Evolutionary conservation across 2,888 invertebrate genomes (phyloP).

Genomic region (Prosopocoilus inquinatus): DNA sequence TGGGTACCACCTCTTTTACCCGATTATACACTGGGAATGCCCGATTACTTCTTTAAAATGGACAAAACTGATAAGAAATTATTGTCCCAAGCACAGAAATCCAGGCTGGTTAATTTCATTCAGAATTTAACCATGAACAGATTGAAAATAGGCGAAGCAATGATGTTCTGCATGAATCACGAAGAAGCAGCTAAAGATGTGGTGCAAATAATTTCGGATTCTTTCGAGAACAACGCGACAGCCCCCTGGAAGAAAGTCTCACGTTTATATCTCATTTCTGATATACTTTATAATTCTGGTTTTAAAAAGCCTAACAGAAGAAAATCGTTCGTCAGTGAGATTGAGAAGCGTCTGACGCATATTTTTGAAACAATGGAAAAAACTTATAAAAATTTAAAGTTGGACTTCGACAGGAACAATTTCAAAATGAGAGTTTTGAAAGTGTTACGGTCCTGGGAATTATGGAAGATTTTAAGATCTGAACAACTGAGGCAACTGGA

Average conservation of each 20-base stretch:
- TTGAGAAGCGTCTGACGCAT: slow-evolving; percentile 71
- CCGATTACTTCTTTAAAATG: slow-evolving; percentile 77
- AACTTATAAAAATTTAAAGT: slow-evolving; percentile 67
- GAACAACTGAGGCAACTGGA: slow-evolving; percentile 83
- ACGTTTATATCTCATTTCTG: slow-evolving; percentile 89
- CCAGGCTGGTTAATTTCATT: slow-evolving; percentile 83
- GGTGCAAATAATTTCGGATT: slow-evolving; percentile 83
- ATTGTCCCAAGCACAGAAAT: slow-evolving; percentile 76
- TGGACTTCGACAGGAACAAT: slow-evolving; percentile 82
- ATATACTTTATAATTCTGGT: slow-evolving; percentile 92
- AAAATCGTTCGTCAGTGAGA: slow-evolving; percentile 78
- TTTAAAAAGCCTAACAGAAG: slow-evolving; percentile 83
- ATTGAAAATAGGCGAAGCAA: slow-evolving; percentile 80
- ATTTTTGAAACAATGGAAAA: slow-evolving; percentile 73
- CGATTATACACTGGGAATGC: slow-evolving; percentile 93
- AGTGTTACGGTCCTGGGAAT: slow-evolving; percentile 92
- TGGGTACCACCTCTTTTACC: slow-evolving; percentile 95
- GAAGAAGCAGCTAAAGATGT: slow-evolving; percentile 92
- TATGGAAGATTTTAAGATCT: slow-evolving; percentile 89
- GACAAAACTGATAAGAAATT: slow-evolving; percentile 62
- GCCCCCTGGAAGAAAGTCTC: slow-evolving; percentile 83
- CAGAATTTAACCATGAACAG: slow-evolving; percentile 76
- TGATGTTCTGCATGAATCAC: slow-evolving; percentile 98
- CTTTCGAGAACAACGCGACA: slow-evolving; percentile 67
- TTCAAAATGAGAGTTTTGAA: slow-evolving; percentile 83